A percentile compares a stretch with the other conserved stretches of the same genome.
Evolutionary conservation across 1,140 invertebrate species (phyloP).

Genomic region (Elymnias hypermnestra): DNA sequence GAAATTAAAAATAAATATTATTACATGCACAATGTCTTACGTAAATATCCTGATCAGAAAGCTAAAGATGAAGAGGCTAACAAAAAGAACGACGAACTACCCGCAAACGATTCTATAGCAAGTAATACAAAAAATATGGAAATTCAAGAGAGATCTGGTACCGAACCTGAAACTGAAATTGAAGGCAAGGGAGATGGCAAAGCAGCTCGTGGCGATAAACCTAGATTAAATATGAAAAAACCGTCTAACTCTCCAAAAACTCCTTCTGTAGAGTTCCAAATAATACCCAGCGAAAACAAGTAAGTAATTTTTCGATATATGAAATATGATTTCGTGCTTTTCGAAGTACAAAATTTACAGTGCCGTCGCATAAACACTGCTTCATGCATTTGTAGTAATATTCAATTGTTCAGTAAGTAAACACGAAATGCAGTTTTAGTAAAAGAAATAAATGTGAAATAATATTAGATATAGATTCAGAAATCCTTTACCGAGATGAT

Average conservation of each 20-base stretch:
- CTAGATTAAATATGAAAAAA: constrained; percentile 30
- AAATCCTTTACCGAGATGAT: no score
- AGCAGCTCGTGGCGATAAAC: constrained; percentile 8
- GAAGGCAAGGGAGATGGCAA: constrained; percentile 10
- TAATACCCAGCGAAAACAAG: constrained; percentile 77
- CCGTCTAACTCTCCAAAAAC: constrained; percentile 51
- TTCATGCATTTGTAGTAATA: no score
- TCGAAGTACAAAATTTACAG: no score
- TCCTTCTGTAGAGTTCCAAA: constrained; percentile 69
- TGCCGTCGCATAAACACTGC: no score
- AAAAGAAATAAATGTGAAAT: no score
- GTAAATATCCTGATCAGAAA: constrained; percentile 65
- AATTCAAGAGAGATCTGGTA: constrained; percentile 55
- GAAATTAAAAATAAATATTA: constrained; percentile 66
- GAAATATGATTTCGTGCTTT: not conserved
- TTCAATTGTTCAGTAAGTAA: no score
- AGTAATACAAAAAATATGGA: constrained; percentile 4
- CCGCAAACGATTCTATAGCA: constrained; percentile 24
- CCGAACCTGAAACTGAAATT: constrained; percentile 46
- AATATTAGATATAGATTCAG: no score
- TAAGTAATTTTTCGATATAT: constrained; percentile 31
- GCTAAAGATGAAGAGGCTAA: constrained; percentile 39
- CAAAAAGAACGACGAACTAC: constrained; percentile 40
- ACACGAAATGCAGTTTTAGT: no score
- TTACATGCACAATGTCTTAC: constrained; percentile 76